Evolutionary conservation across 2,113 vertebrate species (phyloP).

Genomic region (Takifugu bimaculatus): DNA sequence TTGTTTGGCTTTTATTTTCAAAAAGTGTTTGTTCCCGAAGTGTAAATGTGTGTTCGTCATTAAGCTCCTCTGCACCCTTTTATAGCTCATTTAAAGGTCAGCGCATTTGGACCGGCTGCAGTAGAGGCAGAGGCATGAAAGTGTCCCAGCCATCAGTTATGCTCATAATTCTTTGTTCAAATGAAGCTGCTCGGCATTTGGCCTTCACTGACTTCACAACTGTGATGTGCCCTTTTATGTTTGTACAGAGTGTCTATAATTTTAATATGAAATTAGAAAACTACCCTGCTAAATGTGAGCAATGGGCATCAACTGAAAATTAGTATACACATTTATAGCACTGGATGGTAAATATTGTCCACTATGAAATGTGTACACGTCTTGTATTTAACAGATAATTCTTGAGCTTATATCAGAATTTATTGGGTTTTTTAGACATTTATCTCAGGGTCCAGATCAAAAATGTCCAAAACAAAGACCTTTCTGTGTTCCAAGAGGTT

Average conservation of each 20-base stretch:
- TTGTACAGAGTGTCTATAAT: too few relatives aligned
- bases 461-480: too few relatives aligned
- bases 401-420: too few relatives aligned
- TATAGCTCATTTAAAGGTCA: slow-evolving; percentile 64
- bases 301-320: too few relatives aligned
- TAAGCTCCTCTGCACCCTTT: slow-evolving; percentile 28
- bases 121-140: slow-evolving; percentile 55
- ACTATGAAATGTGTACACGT: too few relatives aligned
- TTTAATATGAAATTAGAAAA: neutral
- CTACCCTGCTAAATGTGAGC: neutral
- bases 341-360: too few relatives aligned
- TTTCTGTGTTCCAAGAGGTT: too few relatives aligned
- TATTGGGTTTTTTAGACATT: too few relatives aligned
- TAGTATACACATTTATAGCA: too few relatives aligned
- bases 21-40: neutral
- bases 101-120: slow-evolving; percentile 51
- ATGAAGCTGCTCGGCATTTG: slow-evolving; percentile 44
- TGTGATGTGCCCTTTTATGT: slow-evolving; percentile 6
- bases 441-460: too few relatives aligned
- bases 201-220: slow-evolving; percentile 11
- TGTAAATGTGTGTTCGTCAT: slow-evolving; percentile 23
- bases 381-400: too few relatives aligned
- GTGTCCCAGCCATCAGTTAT: slow-evolving; percentile 49
- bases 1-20: neutral
- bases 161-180: slow-evolving; percentile 62